phyloP scores from a whole-genome alignment of 2,797 vertebrate genomes.

The Girardinus metallicus region DNA sequence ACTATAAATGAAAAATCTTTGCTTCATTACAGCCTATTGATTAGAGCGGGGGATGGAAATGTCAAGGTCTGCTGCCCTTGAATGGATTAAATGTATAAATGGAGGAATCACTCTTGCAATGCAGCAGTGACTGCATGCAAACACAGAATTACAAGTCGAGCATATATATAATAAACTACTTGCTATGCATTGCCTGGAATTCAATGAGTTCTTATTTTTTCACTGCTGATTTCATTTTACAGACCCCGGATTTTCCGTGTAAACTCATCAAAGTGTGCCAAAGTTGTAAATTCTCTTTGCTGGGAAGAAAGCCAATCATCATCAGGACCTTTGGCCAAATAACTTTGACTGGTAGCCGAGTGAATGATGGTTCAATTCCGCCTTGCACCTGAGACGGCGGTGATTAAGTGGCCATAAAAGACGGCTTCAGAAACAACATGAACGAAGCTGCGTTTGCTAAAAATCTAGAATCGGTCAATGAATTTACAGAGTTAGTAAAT shows the following conservation, averaged over 20 bases:
- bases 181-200: conserved; percentile 8
- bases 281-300: conserved; percentile 27
- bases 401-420: conserved; percentile 57
- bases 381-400: conserved; percentile 46
- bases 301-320: conserved; percentile 19
- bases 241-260: conserved; percentile 28
- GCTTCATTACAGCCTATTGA: conserved; percentile 50
- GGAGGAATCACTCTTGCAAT: conserved; percentile 15
- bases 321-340: conserved; percentile 5
- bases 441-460: conserved; percentile 13
- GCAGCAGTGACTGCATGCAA: not conserved
- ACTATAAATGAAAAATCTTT: conserved; percentile 48
- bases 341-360: conserved; percentile 39
- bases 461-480: conserved; percentile 12
- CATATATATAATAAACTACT: conserved; percentile 45
- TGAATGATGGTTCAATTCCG: conserved; percentile 50
- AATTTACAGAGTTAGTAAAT: not conserved
- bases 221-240: conserved; percentile 30
- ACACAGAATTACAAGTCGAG: not conserved
- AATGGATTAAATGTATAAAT: conserved; percentile 38
- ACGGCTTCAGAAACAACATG: conserved; percentile 10
- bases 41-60: conserved; percentile 18
- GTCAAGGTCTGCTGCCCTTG: conserved; percentile 38
- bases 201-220: conserved; percentile 8
- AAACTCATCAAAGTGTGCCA: conserved; percentile 28